A percentile compares a stretch with the other conserved stretches of the same genome.
phyloP scores from a whole-genome alignment of 2,113 vertebrate genomes.

The Struthidea cinerea region DNA sequence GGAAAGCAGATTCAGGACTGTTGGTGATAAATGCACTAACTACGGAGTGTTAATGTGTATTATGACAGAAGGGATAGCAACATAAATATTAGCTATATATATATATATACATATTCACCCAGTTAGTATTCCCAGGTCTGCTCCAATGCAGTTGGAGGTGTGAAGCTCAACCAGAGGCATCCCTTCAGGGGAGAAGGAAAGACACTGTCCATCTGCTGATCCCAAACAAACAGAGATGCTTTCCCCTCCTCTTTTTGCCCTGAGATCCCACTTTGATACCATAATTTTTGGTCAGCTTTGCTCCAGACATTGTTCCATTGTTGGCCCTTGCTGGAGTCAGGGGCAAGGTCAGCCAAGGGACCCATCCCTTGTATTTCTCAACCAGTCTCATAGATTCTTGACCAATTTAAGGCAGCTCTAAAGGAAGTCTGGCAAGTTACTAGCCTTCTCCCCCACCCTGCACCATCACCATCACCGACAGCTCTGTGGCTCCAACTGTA shows the following conservation, averaged over 20 bases:
- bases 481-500: not conserved
- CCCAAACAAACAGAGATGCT: not conserved
- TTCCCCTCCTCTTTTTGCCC: not conserved
- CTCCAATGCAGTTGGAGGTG: not conserved
- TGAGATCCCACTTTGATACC: not conserved
- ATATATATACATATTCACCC: not conserved
- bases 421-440: not conserved
- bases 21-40: not conserved
- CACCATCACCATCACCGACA: not conserved
- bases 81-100: not conserved
- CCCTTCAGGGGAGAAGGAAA: not conserved
- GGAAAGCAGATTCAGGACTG: not conserved
- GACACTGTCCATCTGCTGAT: not conserved
- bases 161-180: not conserved
- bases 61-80: not conserved
- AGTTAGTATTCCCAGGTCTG: not conserved
- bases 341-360: not conserved
- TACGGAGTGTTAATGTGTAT: not conserved
- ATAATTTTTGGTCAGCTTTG: not conserved
- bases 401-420: not conserved
- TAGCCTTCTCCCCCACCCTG: not conserved
- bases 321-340: not conserved
- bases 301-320: not conserved
- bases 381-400: not conserved
- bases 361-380: not conserved